phyloP scores from a whole-genome alignment of 2,888 invertebrate genomes.

The Zele albiditarsus region DNA sequence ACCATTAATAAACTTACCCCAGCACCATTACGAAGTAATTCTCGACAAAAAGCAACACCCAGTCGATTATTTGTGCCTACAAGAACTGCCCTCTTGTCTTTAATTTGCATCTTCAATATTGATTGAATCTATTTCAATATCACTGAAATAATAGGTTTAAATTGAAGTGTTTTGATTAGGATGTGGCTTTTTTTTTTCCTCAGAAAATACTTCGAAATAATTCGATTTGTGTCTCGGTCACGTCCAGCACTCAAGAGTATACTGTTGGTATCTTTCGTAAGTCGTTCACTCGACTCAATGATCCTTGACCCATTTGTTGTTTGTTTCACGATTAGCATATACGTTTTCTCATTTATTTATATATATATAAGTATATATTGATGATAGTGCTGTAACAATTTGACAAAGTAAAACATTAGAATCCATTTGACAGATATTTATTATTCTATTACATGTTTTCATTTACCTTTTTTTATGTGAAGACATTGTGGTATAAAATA shows the following conservation, averaged over 20 bases:
- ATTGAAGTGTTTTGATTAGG: not conserved
- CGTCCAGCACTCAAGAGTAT: not conserved
- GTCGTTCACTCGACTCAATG: not conserved
- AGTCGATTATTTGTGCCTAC: constrained; percentile 64
- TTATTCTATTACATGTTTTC: not conserved
- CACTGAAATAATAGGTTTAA: not conserved
- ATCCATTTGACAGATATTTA: not conserved
- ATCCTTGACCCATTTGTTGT: constrained; percentile 14
- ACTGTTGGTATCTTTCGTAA: constrained; percentile 23
- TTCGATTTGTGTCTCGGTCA: not conserved
- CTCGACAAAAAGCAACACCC: constrained; percentile 62
- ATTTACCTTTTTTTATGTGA: no score
- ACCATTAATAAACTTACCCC: constrained; percentile 55
- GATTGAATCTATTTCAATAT: constrained; percentile 3
- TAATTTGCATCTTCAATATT: constrained; percentile 63
- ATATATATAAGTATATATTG: not conserved
- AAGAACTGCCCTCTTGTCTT: constrained; percentile 66
- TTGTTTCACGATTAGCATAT: constrained; percentile 1
- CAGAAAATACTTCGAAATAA: not conserved
- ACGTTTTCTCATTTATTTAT: not conserved
- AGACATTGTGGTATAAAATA: no score
- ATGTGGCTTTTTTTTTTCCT: not conserved
- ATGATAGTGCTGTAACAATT: no score
- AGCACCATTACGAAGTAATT: constrained; percentile 65
- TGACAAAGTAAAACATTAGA: not conserved